These are phyloP conservation scores for Pararge aegeria DNA, from an alignment of 1,140 invertebrate species.

Conservation along the genomic window DNA sequence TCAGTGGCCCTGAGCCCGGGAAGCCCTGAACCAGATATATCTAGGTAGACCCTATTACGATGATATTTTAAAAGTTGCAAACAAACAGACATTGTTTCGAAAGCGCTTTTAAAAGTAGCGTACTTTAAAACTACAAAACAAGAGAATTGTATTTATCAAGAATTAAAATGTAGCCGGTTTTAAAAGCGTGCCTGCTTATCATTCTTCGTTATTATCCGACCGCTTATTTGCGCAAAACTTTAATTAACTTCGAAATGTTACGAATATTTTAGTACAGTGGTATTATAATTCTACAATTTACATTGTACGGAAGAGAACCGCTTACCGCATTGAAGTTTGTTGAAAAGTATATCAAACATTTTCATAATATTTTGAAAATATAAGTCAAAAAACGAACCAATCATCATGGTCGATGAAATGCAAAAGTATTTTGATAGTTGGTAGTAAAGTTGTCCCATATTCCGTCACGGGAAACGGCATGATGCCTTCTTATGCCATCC, in stretches of 20 bases:
- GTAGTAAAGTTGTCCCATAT: no score
- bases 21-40: no score
- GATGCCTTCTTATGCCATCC: no score
- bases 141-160: not conserved
- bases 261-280: not conserved
- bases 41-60: no score
- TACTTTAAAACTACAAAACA: not conserved
- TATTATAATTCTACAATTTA: not conserved
- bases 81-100: not conserved
- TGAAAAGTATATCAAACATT: no score
- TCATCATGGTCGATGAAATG: not conserved
- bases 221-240: conserved; percentile 1
- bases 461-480: no score
- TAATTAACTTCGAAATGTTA: conserved; percentile 1
- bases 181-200: not conserved
- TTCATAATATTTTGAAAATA: no score
- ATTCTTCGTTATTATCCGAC: conserved; percentile 6
- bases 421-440: not conserved
- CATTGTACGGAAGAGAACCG: no score
- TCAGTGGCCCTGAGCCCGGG: no score
- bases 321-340: no score
- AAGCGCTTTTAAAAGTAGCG: not conserved
- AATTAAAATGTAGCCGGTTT: not conserved
- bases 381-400: no score
- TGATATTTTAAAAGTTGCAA: not conserved